These are phyloP conservation scores for Neopelma chrysocephalum DNA, from an alignment of 2,797 vertebrate genomes.

Conservation along the genomic window DNA sequence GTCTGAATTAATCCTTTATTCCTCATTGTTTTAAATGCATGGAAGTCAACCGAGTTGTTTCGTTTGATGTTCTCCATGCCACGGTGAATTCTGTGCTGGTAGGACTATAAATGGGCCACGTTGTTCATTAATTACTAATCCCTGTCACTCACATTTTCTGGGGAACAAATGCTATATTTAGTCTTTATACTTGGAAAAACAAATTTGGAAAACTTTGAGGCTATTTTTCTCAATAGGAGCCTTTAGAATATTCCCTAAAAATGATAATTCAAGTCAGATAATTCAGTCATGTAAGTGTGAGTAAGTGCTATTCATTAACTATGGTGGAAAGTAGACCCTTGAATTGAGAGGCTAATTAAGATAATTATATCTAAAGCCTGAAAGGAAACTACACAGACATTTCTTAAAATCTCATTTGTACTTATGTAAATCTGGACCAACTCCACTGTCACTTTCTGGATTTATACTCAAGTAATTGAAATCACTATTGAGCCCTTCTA, in stretches of 20 bases:
- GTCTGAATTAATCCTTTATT: slow-evolving; percentile 24
- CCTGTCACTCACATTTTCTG: slow-evolving; percentile 51
- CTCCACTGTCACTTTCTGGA: not conserved
- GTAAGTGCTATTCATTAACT: slow-evolving; percentile 36
- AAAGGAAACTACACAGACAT: slow-evolving; percentile 29
- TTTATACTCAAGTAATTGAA: slow-evolving; percentile 32
- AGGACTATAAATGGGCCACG: slow-evolving; percentile 56
- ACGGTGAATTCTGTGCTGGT: slow-evolving; percentile 17
- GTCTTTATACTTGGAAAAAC: slow-evolving; percentile 33
- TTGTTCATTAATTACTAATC: slow-evolving; percentile 69
- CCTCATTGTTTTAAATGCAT: slow-evolving; percentile 51
- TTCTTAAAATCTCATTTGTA: slow-evolving; percentile 46
- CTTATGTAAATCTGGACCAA: slow-evolving; percentile 33
- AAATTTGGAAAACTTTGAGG: slow-evolving; percentile 9
- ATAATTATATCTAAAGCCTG: slow-evolving; percentile 43
- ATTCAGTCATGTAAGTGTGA: not conserved
- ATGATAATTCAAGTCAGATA: slow-evolving; percentile 8
- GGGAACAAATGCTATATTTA: slow-evolving; percentile 37
- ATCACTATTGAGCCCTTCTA: not conserved
- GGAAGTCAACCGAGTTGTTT: not conserved
- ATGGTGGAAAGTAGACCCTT: slow-evolving; percentile 23
- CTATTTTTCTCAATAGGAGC: slow-evolving; percentile 17
- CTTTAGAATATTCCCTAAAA: slow-evolving; percentile 31
- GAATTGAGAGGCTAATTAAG: slow-evolving; percentile 58
- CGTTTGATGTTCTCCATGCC: slow-evolving; percentile 51